Evolutionary conservation across 2,113 vertebrate species (phyloP), one percentile per base, ranked within the genome.

Genomic region (Zingel zingel): DNA sequence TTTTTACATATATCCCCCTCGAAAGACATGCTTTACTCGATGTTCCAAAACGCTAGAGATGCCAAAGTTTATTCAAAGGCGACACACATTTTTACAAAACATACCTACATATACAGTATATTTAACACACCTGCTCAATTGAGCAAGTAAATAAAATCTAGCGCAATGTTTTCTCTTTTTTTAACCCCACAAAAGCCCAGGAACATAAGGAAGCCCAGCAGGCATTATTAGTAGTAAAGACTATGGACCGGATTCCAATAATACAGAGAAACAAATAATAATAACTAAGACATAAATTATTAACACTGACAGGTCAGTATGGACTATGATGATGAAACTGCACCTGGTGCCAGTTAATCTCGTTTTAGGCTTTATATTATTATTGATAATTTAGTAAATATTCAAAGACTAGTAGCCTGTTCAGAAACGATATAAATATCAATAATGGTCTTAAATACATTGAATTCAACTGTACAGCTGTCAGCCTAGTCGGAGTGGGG

Each of bases 51-150:
- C 79, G 88, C 92, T 83, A 93, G 88, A 93, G 92, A 92, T 94
- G 95, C 93, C 94, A 95, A 94, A 94, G 93, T 94, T 94, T 93
- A 95, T 89, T 93, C 93, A 94, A 94, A 94, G 91, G 83, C 86
- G 86, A 94, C 93, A 92, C 86, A 77, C 59, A 59, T 87, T 88
- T 90, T 91, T 89, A 94, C 92, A 91, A 93, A 92, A 93, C 91
- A 90, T 65, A 88, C 79, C 89, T 69, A 77, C 89, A 86, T 87
- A 74, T 84, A 27, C 27, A 27, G 27, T 27, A 76, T 88, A 88
- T 93, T 94, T 93, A 93, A 94, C 86, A 92, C 72, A 85, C 61
- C 81, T 77, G 86, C 83, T 89, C 86, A 84, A 86, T 81, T 72
- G 83, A 87, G 83, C 73, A 57, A 82, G 91, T 90, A 94, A 94